Conservation (phyloP, 2,113 vertebrate species). For the Andinoacara biseriatus region DNA sequence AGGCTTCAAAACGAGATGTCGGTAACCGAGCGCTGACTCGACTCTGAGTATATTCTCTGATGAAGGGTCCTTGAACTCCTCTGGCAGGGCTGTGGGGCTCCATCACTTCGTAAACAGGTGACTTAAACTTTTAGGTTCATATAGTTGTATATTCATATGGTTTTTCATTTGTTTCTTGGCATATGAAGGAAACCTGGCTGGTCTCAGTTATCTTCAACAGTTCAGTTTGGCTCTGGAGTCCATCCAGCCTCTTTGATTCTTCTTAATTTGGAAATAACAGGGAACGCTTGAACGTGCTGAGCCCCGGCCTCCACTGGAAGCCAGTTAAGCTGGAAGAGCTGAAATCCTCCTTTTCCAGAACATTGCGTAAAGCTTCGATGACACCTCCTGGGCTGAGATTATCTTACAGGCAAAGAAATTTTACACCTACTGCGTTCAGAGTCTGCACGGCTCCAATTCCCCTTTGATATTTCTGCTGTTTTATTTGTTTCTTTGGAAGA, state of each 20-base stretch:
- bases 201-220: not conserved
- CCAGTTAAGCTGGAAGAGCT: not conserved
- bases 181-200: not conserved
- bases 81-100: not conserved
- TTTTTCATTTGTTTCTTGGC: not conserved
- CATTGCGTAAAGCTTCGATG: not conserved
- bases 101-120: not conserved
- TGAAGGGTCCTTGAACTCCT: not conserved
- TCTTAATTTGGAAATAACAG: constrained; percentile 2
- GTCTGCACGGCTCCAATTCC: not conserved
- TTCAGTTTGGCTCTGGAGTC: not conserved
- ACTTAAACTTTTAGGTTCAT: not conserved
- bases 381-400: not conserved
- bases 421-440: not conserved
- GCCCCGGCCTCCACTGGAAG: not conserved
- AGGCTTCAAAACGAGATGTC: not conserved
- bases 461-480: not conserved
- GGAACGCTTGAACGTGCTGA: not conserved
- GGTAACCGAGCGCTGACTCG: not conserved
- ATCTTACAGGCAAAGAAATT: not conserved
- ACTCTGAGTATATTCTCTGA: not conserved
- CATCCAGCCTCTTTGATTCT: not conserved
- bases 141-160: too few relatives aligned
- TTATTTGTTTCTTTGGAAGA: not conserved
- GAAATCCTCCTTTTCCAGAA: not conserved